phyloP scores from a whole-genome alignment of 2,113 vertebrate species.

The Mormyrus lacerda region DNA sequence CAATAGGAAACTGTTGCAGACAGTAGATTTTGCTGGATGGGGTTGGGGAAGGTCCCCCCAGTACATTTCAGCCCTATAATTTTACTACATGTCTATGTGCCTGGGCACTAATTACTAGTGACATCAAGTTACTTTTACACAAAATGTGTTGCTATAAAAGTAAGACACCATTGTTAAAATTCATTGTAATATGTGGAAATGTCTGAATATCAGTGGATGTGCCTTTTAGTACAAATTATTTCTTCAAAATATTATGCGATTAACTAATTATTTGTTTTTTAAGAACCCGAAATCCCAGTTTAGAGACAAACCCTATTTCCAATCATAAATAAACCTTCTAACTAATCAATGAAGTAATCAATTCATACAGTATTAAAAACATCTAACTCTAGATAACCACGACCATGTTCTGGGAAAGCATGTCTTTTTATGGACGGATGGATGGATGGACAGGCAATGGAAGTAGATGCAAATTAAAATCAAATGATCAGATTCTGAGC shows the following conservation, averaged over 20 bases:
- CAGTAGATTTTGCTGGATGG: background rate
- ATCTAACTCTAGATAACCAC: background rate
- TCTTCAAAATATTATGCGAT: too few relatives aligned
- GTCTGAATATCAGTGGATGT: too few relatives aligned
- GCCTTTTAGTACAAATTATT: too few relatives aligned
- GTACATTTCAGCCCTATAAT: background rate
- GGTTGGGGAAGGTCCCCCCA: background rate
- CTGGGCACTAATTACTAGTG: background rate
- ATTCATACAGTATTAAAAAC: background rate
- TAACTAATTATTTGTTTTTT: too few relatives aligned
- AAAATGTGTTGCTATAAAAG: background rate
- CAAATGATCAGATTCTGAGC: background rate
- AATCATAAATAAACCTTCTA: background rate
- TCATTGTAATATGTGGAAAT: background rate
- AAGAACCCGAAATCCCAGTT: background rate
- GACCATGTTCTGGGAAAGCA: background rate
- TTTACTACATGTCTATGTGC: background rate
- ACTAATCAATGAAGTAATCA: background rate
- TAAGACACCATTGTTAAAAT: background rate
- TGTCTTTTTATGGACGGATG: background rate
- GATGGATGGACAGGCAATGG: background rate
- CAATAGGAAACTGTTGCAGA: background rate
- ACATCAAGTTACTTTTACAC: background rate
- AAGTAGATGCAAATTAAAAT: background rate
- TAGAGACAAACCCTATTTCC: too few relatives aligned